phyloP scores from a whole-genome alignment of 2,797 vertebrate genomes.

The Hoplostethus mediterraneus region DNA sequence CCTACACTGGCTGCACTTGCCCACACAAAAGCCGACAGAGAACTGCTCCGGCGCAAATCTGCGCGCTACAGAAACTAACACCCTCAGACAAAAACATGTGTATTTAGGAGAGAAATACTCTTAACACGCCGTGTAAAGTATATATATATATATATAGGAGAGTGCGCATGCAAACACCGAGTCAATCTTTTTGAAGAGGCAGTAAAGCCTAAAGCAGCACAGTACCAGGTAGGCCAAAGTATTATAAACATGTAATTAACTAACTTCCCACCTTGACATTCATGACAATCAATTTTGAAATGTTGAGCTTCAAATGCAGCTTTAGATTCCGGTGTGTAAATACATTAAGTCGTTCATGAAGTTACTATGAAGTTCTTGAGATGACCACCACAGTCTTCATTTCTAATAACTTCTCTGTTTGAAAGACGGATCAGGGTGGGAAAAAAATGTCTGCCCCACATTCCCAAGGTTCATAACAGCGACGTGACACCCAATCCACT shows the following conservation, averaged over 20 bases:
- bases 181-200: too few species aligned
- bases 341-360: background rate
- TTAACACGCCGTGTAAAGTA: too few species aligned
- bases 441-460: conserved; percentile 74
- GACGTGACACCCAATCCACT: conserved; percentile 35
- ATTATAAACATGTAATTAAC: conserved; percentile 23
- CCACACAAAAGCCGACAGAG: conserved; percentile 19
- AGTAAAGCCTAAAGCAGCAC: too few species aligned
- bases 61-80: conserved; percentile 27
- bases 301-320: too few species aligned
- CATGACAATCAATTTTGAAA: background rate
- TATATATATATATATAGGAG: background rate
- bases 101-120: background rate
- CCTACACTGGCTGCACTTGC: conserved; percentile 33
- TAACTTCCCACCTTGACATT: background rate
- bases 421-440: conserved; percentile 61
- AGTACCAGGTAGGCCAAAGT: background rate
- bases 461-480: conserved; percentile 58
- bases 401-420: conserved; percentile 17
- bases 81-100: background rate
- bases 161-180: background rate
- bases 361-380: too few species aligned
- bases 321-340: too few species aligned
- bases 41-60: conserved; percentile 37
- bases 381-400: background rate